These are phyloP conservation scores for Coendou prehensilis DNA, from an alignment of 2,797 vertebrate species.

Conservation along the genomic window DNA sequence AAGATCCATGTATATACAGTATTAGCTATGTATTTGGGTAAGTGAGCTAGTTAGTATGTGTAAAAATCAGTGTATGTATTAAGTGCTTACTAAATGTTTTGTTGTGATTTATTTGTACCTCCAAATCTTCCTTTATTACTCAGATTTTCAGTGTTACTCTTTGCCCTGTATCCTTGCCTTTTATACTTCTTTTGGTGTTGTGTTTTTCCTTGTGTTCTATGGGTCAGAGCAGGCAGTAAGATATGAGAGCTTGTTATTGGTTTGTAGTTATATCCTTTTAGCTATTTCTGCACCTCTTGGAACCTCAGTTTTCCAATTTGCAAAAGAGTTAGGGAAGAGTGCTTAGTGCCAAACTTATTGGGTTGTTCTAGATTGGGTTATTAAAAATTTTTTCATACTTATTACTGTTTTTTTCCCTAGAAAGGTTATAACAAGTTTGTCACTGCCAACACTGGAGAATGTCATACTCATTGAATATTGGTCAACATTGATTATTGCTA, in stretches of 20 bases:
- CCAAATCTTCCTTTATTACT: neutral
- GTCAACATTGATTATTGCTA: neutral
- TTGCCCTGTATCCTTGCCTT: neutral
- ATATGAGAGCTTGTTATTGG: neutral
- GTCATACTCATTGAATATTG: neutral
- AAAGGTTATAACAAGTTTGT: neutral
- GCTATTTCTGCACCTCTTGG: neutral
- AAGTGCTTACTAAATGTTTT: neutral
- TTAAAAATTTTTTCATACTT: neutral
- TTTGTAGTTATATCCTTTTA: neutral
- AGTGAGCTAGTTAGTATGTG: neutral
- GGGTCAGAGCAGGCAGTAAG: neutral
- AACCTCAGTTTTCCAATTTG: neutral
- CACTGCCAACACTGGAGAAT: neutral
- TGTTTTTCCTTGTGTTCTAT: neutral
- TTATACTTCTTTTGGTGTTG: neutral
- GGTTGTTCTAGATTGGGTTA: slow-evolving; percentile 9
- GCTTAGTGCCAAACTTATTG: neutral
- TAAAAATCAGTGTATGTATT: neutral
- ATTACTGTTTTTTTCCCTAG: neutral
- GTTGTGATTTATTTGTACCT: neutral
- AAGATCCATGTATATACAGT: neutral
- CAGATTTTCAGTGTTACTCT: neutral
- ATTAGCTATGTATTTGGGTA: neutral
- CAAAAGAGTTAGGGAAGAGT: neutral